Percentiles rank a stretch among this genome's conserved stretches.
Conservation (phyloP, 2,113 vertebrate genomes). For the Alectura lathami region DNA sequence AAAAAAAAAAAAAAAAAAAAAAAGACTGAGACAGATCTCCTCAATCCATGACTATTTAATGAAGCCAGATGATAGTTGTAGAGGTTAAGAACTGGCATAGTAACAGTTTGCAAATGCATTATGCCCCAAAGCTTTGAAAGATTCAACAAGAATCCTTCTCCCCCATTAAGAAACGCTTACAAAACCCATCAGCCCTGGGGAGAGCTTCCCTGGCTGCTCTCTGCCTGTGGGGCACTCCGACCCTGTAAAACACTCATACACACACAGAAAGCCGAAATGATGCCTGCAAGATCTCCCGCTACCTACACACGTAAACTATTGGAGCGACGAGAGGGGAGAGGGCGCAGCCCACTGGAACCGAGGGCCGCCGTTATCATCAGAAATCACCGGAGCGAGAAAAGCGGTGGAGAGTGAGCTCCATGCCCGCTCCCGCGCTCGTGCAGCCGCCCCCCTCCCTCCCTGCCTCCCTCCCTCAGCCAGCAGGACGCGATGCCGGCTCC, state of each 20-base stretch:
- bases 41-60: constrained; percentile 15
- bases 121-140: neutral
- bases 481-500: neutral
- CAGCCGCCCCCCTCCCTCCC: constrained; percentile 47
- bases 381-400: neutral
- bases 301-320: neutral
- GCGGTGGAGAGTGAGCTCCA: neutral
- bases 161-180: neutral
- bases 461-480: constrained; percentile 17
- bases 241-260: neutral
- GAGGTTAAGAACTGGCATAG: neutral
- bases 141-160: neutral
- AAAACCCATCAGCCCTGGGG: neutral
- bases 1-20: neutral
- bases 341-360: neutral
- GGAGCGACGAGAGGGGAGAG: neutral
- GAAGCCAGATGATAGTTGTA: neutral
- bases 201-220: neutral
- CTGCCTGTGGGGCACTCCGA: neutral
- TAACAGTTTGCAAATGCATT: neutral
- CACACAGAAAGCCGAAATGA: neutral
- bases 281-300: neutral
- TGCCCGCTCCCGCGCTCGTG: neutral
- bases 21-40: neutral
- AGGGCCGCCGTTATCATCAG: neutral